Evolutionary conservation across 1,140 invertebrate genomes (phyloP), one percentile per base, ranked within the genome.

Genomic region (Andrena cerasifolii): DNA sequence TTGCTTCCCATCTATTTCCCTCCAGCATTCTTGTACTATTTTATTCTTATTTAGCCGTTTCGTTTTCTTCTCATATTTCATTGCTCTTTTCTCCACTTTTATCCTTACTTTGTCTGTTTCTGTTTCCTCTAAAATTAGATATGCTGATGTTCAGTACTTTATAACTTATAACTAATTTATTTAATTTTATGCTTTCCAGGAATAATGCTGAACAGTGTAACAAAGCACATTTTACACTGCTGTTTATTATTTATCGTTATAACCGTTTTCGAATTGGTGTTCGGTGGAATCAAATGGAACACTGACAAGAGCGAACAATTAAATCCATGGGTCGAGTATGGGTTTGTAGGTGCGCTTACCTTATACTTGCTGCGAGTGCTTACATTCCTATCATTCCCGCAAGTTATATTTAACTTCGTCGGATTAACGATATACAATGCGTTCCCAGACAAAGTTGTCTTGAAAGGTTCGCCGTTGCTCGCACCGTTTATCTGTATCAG

Each of bases 401-500:
- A 98, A 94, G 97, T 98, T 66, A 86, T 99, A 12, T 98, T 97
- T 91, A 99, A 99, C 92, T 98, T 98, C 90, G 93, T 97, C 74
- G 98, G 98, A 65, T 92, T 99, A 36, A 95, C 97, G 40, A 94
- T 98, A 76, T 99, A 98, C 91, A 99, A 99, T 93, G 97, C 97
- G 70, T 99, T 99, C 91, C 97, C 98, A 45, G 97, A 98, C 82
- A 98, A 98, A 93, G 97, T 99, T 6, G 94, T 95, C 74, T 93
- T 99, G 3, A 98, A 98, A 92, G 96, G 96, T 8, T 98, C 97
- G 2, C 98, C 97, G 14, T 91, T 99, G 8, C 91, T 99, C 75
- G 98, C 98, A 24, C 98, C 99, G 5, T 99, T 99, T 90, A 96
- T 99, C 61, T 99, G 98, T 90, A 97, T 99, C 79, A 94, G 99